These are phyloP conservation scores for Sclerodermus sp. DNA, from an alignment of 2,888 invertebrate species.

Conservation along the genomic window DNA sequence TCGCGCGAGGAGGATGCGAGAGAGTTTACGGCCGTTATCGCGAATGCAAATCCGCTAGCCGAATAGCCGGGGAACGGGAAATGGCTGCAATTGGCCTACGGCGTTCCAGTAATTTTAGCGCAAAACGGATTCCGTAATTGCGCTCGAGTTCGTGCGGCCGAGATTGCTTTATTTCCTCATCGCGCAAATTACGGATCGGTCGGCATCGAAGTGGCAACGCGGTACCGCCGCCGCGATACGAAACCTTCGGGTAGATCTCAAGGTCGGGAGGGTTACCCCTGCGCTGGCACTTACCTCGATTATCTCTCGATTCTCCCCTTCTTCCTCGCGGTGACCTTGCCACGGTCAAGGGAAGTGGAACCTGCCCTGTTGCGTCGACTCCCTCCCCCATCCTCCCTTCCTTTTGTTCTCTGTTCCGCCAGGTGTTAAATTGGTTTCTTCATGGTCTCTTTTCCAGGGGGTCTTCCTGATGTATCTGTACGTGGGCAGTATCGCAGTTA, in stretches of 20 bases:
- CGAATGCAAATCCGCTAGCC: too few relatives aligned
- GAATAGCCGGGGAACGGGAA: too few relatives aligned
- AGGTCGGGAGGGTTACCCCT: background rate
- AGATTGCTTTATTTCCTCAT: conserved; percentile 10
- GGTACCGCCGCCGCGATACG: background rate
- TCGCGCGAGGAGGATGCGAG: too few relatives aligned
- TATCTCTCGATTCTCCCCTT: too few relatives aligned
- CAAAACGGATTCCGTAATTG: conserved; percentile 22
- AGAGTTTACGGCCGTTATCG: too few relatives aligned
- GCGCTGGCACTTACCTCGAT: too few relatives aligned
- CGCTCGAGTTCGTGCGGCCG: conserved; percentile 14
- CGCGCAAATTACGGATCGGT: conserved; percentile 20
- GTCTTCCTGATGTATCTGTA: conserved; percentile 62
- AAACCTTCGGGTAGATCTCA: background rate
- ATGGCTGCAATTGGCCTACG: too few relatives aligned
- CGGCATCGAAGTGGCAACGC: conserved; percentile 7
- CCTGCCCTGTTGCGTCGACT: too few relatives aligned
- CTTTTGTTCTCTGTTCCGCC: too few relatives aligned
- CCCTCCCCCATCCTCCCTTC: too few relatives aligned
- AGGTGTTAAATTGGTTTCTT: background rate
- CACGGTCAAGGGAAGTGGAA: background rate
- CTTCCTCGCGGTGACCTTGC: background rate
- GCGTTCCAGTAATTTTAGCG: conserved; percentile 10
- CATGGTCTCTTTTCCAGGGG: conserved; percentile 48
- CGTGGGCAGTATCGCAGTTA: conserved; percentile 61